Evolutionary conservation across 2,113 vertebrate genomes (phyloP).

Genomic region (Saguinus imperator): DNA sequence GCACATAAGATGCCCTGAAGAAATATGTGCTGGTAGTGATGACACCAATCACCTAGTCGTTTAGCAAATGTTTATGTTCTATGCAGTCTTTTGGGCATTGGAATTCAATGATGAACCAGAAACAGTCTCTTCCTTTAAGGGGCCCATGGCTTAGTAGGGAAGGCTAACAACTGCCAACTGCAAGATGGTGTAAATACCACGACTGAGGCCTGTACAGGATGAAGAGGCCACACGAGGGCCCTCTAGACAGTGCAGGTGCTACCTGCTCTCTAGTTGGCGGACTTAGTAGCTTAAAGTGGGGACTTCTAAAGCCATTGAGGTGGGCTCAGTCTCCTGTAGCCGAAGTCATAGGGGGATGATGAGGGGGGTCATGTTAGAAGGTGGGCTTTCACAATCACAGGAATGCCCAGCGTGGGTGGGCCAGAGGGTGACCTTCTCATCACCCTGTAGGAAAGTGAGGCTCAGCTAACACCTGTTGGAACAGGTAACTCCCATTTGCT

Average conservation of each 20-base stretch:
- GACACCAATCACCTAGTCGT: neutral
- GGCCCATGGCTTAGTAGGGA: neutral
- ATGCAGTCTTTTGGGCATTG: neutral
- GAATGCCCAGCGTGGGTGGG: conserved; percentile 65
- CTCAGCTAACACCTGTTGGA: conserved; percentile 72
- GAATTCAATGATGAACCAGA: neutral
- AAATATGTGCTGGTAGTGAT: conserved; percentile 7
- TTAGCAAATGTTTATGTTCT: neutral
- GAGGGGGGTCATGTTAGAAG: neutral
- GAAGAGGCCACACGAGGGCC: neutral
- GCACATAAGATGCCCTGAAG: neutral
- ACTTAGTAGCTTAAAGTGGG: neutral
- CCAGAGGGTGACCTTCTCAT: conserved; percentile 65
- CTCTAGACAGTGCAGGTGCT: neutral
- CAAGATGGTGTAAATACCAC: neutral
- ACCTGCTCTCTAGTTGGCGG: neutral
- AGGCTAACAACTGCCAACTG: neutral
- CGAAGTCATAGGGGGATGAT: neutral
- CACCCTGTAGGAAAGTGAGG: conserved; percentile 75
- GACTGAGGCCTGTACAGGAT: neutral
- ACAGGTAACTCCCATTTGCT: conserved; percentile 71
- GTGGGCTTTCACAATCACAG: conserved; percentile 21
- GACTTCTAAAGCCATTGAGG: neutral
- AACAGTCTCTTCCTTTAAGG: neutral
- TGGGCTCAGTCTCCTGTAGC: neutral